Evolutionary conservation across 1,140 invertebrate genomes (phyloP).

Genomic region (Ips typographus): DNA sequence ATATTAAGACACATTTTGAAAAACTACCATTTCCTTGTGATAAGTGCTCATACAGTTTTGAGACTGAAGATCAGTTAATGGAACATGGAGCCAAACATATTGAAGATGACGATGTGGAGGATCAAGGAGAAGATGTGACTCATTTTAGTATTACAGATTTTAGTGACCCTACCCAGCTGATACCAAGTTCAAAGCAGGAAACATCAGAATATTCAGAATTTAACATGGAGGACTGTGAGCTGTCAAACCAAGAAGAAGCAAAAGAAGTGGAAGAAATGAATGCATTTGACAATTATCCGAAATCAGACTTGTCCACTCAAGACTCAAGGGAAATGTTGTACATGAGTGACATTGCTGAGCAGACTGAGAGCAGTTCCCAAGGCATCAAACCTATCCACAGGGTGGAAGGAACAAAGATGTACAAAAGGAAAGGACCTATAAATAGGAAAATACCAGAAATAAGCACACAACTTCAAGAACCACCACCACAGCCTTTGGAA

Average conservation of each 20-base stretch:
- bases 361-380: not conserved
- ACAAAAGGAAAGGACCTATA: conserved; percentile 39
- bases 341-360: not conserved
- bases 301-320: not conserved
- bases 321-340: too few species aligned
- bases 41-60: too few species aligned
- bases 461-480: not conserved
- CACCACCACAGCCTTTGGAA: conserved; percentile 25
- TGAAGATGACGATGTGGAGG: too few species aligned
- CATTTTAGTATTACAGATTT: too few species aligned
- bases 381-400: conserved; percentile 48
- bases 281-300: not conserved
- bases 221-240: conserved; percentile 4
- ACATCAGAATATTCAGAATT: too few species aligned
- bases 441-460: conserved; percentile 29
- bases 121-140: too few species aligned
- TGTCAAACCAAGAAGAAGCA: conserved; percentile 25
- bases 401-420: conserved; percentile 49
- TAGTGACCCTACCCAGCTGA: too few species aligned
- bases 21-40: too few species aligned
- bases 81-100: too few species aligned
- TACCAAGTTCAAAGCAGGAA: too few species aligned
- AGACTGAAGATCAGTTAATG: too few species aligned
- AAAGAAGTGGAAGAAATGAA: not conserved
- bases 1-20: too few species aligned